These are phyloP conservation scores for Sepiola atlantica DNA, from an alignment of 2,888 invertebrate genomes.

Conservation along the genomic window DNA sequence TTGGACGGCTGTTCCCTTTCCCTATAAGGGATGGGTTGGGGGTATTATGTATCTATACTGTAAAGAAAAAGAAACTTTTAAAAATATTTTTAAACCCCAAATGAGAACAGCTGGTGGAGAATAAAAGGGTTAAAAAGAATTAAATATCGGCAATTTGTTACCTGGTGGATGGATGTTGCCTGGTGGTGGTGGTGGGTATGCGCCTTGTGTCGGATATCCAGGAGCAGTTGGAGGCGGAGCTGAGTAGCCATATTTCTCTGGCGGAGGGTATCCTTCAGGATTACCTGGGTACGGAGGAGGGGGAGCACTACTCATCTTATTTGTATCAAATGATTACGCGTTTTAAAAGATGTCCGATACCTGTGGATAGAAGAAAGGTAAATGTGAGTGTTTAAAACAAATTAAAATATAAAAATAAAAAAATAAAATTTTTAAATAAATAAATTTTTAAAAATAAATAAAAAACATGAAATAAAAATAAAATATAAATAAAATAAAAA, in stretches of 20 bases:
- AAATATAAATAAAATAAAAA: no score
- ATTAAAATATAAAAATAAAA: no score
- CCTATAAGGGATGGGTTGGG: no score
- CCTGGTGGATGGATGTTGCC: background rate
- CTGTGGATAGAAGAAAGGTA: no score
- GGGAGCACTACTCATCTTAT: background rate
- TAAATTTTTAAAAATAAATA: no score
- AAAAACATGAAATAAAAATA: no score
- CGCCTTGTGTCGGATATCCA: background rate
- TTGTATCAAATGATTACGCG: background rate
- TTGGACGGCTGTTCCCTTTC: no score
- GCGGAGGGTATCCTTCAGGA: background rate
- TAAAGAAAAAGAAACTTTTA: background rate
- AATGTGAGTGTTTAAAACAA: background rate
- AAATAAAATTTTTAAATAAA: no score
- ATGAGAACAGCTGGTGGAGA: background rate
- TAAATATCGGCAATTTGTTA: background rate
- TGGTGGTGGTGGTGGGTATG: constrained; percentile 32
- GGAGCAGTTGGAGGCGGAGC: background rate
- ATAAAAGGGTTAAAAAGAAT: background rate
- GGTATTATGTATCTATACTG: no score
- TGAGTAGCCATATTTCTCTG: background rate
- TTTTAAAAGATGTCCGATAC: background rate
- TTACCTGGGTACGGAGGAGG: background rate
- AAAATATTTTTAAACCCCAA: background rate